Evolutionary conservation across 2,113 vertebrate species (phyloP), one percentile per base, ranked within the genome.

Genomic region (Scortum barcoo): DNA sequence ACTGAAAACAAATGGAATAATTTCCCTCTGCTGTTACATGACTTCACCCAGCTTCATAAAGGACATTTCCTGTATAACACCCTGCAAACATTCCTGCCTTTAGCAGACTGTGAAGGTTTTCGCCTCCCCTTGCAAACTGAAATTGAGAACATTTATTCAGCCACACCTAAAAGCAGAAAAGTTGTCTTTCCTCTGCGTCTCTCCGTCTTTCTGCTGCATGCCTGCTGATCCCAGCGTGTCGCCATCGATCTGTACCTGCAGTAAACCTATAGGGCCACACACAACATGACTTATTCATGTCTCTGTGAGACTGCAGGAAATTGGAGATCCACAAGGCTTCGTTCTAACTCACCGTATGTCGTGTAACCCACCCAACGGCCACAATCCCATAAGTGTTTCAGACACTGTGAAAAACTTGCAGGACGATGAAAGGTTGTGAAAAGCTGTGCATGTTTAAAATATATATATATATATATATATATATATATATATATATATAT

Each of bases 211-310:
- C 44, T 73, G 40, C 36, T 33, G n/a, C 60, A 50, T 68, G 46
- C 30, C 60, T 28, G 22, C 62, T 72, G 76, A 81, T 67, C n/a
- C 33, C 65, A 28, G 53, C 58, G 65, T 17, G 38, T 80, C 76
- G 57, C 66, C 50, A 56, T 53, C 65, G n/a, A 24, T 40, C 53
- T 83, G 46, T 30, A 14, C 38, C 76, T 68, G 80, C 67, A 75
- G 88, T 82, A 78, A 87, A 73, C 65, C 83, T 85, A 90, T 68
- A 88, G 68, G 72, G 80, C 48, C 53, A 69, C 66, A 79, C 62
- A 68, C 50, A 75, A 20, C 80, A 88, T 93, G 57, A 93, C 75
- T 94, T 85, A 93, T 93, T 94, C 68, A 93, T 85, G 78, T 72
- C 20, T 63, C 81, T 86, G 53, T 61, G 81, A 90, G 82, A 81